Evolutionary conservation across 2,113 vertebrate species (phyloP), one percentile per base, ranked within the genome.

Genomic region (Notarius quadriscutis): DNA sequence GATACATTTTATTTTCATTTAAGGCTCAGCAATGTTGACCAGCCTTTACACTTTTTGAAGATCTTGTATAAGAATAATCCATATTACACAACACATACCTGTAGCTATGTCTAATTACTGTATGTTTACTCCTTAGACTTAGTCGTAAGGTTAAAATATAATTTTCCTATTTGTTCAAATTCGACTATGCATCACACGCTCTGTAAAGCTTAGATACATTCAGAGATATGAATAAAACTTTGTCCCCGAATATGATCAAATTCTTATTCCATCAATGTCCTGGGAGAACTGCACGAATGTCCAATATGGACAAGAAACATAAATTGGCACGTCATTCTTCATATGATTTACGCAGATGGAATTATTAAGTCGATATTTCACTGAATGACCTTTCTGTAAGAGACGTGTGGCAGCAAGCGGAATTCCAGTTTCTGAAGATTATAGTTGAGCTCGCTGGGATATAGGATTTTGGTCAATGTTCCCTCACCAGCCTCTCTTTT

Each of bases 251-350:
- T 27, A 51, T n/a, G 9, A 78, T 22, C 41, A 51, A 53, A 25
- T 78, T 78, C 75, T 78, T 53, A 79, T 27, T 79, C 51, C 17
- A 53, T 78, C 72, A 53, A 57, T 27, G 75, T 55, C 25, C 75
- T 79, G 11, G 2, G 18, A 18, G n/a, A 80, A 57, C 78, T 20
- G 17, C 8, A 34, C 0, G 14, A 58, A 8, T 18, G 25, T 34
- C 25, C 18, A 6, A 41, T 20, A 41, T 81, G 79, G 55, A 58
- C 12, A 62, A 6, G 79, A 41, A 81, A 41, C 62, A 62, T 20
- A 80, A 81, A 81, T 41, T 18, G 57, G 15, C 27, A 7, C 62
- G 57, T 81, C 79, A 22, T 81, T 62, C 20, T 60, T 81, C 20
- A 60, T 3, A 25, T 22, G 57, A 62, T 60, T 41, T 11, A 62